Evolutionary conservation across 2,888 invertebrate species (phyloP).

Genomic region (Euplagia quadripunctaria): DNA sequence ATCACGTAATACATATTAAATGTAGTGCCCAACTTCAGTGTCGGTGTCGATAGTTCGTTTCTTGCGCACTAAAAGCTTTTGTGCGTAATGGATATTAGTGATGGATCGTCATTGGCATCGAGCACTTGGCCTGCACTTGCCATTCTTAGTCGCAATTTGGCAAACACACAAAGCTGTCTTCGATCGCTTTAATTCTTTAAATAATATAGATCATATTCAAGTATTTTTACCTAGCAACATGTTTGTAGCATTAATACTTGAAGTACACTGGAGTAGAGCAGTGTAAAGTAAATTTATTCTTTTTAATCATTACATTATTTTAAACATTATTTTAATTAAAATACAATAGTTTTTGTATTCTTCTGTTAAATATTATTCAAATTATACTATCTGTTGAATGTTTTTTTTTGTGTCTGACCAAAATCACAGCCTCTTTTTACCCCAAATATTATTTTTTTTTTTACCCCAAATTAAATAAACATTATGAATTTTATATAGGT

Average conservation of each 20-base stretch:
- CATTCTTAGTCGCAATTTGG: conserved; percentile 32
- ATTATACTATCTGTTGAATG: no score
- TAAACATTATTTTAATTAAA: no score
- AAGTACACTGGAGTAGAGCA: background rate
- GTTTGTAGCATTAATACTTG: background rate
- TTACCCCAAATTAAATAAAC: no score
- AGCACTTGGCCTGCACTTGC: conserved; percentile 48
- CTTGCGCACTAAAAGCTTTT: conserved; percentile 62
- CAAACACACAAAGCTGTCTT: conserved; percentile 24
- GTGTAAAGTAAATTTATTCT: background rate
- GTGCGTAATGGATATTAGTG: conserved; percentile 56
- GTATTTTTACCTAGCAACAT: background rate
- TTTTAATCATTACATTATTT: background rate
- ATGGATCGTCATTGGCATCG: conserved; percentile 35
- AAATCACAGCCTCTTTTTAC: no score
- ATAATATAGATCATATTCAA: background rate
- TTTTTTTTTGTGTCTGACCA: no score
- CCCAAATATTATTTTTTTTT: no score
- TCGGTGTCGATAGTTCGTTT: conserved; percentile 47
- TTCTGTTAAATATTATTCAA: no score
- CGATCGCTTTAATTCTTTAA: background rate
- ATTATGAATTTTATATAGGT: no score
- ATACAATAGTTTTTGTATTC: no score
- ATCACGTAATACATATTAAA: conserved; percentile 31
- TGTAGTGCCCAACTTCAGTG: conserved; percentile 41